Base-by-base conservation (phyloP, 2,113 vertebrate genomes). In the Daphoenositta chrysoptera region DNA sequence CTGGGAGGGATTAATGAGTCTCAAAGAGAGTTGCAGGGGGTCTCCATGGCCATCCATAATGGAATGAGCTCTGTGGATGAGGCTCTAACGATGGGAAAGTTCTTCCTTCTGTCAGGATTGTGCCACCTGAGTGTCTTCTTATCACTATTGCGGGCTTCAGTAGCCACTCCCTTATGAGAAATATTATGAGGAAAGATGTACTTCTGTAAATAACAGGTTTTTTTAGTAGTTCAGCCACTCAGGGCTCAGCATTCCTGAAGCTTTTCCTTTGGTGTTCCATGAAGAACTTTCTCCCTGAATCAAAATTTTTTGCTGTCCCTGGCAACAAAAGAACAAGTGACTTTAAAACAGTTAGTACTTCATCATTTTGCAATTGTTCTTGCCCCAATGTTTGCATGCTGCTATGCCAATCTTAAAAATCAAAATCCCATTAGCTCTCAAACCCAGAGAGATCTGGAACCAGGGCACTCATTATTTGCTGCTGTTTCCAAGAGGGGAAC, bases 331-430 rank as follows among this genome's bases (percentile, higher is more conserved):
- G 30, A 45, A 5, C 23, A 51, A 56, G 4, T 28, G 28, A 23
- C 39, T 54, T 40, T 3, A 53, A 47, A 61, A n/a, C 42, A 8
- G 6, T 42, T 53, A 31, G 5, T 12, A n/a, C 33, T 65, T 65
- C 6, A 19, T 44, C 0, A 27, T 33, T 54, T 72, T 51, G 19
- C 16, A 6, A 9, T 63, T 60, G 30, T 39, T 93, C n/a, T 42
- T 87, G 42, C 13, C 13, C 11, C 27, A 31, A 0, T 0, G 0
- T 66, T 91, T 73, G 28, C 17, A 19, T 39, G 16, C 13, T 71
- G 14, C 30, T 61, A 5, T 23, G 17, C 4, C 50, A 30, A 3
- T 50, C 8, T 79, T 45, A 82, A 64, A 63, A 72, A 44, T 56
- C 4, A 72, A 57, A 68, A 64, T 72, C 6, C 69, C 13, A 9